Percentiles rank a stretch among this genome's conserved stretches.
Conservation (phyloP, 2,113 vertebrate genomes). For the Colinus virginianus region DNA sequence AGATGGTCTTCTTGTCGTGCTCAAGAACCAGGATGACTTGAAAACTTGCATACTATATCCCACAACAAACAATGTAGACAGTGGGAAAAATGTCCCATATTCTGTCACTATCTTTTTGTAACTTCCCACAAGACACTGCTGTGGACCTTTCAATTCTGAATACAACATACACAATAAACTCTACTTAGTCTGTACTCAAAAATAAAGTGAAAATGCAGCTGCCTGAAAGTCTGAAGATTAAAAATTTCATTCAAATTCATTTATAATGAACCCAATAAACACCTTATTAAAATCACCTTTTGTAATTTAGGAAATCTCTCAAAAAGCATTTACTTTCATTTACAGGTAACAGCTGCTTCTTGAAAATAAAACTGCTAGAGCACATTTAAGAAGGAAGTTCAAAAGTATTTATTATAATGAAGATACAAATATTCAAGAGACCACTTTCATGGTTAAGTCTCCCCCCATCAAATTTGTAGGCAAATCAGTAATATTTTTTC, state of each 20-base stretch:
- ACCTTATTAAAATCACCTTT: not conserved
- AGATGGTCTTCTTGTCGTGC: not conserved
- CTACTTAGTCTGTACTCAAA: not conserved
- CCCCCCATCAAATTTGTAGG: not conserved
- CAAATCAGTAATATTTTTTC: not conserved
- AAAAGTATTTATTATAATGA: not conserved
- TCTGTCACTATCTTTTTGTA: not conserved
- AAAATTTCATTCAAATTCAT: not conserved
- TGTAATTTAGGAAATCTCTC: not conserved
- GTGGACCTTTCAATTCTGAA: not conserved
- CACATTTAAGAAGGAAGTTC: not conserved
- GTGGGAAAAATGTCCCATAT: too few relatives aligned
- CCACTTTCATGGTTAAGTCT: not conserved
- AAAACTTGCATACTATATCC: not conserved
- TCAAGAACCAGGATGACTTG: not conserved
- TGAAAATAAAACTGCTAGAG: not conserved
- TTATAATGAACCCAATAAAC: not conserved
- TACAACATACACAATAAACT: not conserved
- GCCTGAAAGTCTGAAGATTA: not conserved
- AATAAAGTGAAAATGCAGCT: not conserved
- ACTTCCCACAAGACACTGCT: not conserved
- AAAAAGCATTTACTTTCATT: not conserved
- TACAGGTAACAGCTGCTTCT: not conserved
- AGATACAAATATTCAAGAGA: not conserved
- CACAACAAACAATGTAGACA: not conserved